A percentile compares a stretch with the other conserved stretches of the same genome.
phyloP scores from a whole-genome alignment of 2,888 invertebrate genomes.

The Lasioglossum figueresi region DNA sequence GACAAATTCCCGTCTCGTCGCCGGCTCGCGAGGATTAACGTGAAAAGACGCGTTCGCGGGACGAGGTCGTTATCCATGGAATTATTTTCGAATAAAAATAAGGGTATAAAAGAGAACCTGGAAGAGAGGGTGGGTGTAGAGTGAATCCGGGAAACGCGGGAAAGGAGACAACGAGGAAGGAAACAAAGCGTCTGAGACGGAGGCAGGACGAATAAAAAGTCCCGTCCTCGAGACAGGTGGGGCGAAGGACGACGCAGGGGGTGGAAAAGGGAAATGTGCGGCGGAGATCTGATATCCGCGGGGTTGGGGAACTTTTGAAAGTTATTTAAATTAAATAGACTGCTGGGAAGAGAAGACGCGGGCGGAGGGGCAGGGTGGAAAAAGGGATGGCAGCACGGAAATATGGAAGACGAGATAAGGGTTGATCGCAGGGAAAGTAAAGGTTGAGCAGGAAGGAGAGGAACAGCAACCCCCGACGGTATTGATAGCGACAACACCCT shows the following conservation, averaged over 20 bases:
- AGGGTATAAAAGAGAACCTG: conserved; percentile 48
- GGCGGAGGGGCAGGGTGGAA: conserved; percentile 33
- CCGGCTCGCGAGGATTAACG: conserved; percentile 6
- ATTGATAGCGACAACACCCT: conserved; percentile 75
- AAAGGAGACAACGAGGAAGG: conserved; percentile 38
- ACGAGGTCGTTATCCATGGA: conserved; percentile 64
- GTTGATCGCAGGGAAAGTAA: conserved; percentile 68
- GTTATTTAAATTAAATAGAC: conserved; percentile 80
- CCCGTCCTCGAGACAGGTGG: conserved; percentile 36
- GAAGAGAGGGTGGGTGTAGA: conserved; percentile 6
- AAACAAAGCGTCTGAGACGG: conserved; percentile 33
- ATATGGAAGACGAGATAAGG: conserved; percentile 72
- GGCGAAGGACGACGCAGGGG: neutral
- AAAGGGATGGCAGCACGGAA: conserved; percentile 37
- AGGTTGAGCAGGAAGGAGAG: conserved; percentile 29
- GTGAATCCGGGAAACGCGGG: conserved; percentile 20
- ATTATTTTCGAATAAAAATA: conserved; percentile 72
- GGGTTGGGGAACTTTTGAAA: conserved; percentile 72
- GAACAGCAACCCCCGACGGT: conserved; percentile 54
- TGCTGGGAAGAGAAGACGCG: conserved; percentile 28
- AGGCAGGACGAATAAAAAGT: conserved; percentile 23
- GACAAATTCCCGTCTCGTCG: conserved; percentile 29
- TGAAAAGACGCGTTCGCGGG: conserved; percentile 46
- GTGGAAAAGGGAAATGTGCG: conserved; percentile 23
- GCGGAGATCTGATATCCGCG: conserved; percentile 66